phyloP scores from a whole-genome alignment of 2,888 invertebrate genomes.

The Athalia rosae region DNA sequence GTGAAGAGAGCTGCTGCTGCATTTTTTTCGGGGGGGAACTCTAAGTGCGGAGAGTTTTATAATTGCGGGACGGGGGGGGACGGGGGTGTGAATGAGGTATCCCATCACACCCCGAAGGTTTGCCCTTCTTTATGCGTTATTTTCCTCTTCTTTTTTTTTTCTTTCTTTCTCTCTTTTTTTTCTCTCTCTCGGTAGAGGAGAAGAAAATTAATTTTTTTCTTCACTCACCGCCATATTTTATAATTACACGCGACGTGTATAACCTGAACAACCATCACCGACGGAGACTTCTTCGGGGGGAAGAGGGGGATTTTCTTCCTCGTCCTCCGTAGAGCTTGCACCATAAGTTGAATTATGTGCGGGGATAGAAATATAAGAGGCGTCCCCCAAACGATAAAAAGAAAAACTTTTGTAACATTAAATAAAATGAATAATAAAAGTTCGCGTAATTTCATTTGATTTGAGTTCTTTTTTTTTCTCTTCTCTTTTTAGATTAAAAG shows the following conservation, averaged over 20 bases:
- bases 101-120: no score
- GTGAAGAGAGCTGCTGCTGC: no score
- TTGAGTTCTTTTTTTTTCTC: conserved; percentile 52
- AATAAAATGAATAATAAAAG: conserved; percentile 56
- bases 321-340: not conserved
- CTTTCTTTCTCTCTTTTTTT: no score
- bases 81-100: no score
- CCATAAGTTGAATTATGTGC: no score
- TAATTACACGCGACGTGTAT: conserved; percentile 37
- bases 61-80: not conserved
- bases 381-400: conserved; percentile 64
- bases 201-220: conserved; percentile 41
- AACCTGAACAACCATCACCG: not conserved
- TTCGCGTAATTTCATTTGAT: conserved; percentile 73
- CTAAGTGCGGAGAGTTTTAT: no score
- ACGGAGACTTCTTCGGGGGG: no score
- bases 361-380: no score
- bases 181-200: not conserved
- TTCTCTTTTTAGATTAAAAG: conserved; percentile 73
- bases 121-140: conserved; percentile 19
- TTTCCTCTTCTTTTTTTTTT: no score
- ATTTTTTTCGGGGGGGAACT: no score
- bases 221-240: conserved; percentile 42
- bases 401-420: no score
- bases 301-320: not conserved